Evolutionary conservation across 2,888 invertebrate species (phyloP), one percentile per base, ranked within the genome.

Genomic region (Heteromurus nitidus): DNA sequence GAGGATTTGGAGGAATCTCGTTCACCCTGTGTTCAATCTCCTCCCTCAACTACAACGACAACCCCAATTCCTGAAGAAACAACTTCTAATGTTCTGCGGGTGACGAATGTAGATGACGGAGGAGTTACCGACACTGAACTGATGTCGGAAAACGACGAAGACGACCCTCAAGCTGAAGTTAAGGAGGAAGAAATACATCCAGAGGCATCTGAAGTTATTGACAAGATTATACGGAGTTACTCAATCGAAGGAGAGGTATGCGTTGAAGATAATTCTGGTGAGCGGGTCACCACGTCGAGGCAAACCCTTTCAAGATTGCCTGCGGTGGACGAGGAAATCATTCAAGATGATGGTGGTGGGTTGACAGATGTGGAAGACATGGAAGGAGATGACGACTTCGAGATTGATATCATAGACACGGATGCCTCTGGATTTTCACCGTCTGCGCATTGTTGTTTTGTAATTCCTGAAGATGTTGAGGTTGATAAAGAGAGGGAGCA

Each of bases 291-390:
- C 0, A 47, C 77, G 3, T 83, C 82, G 9, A 62, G 55, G 11
- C 69, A 82, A 28, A 67, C 67, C 2, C 13, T 73, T 16, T 55
- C 80, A 7, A 47, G 44, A 3, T 62, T 64, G 3, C 3, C 50
- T 5, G 30, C 55, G 2, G 9, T 20, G 1, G 47, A 60, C 16
- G 73, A 42, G 13, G 65, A 60, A 24, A 69, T 28, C 9, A 53
- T 30, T 2, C 65, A 47, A 24, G 77, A 24, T 9, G 90, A 90
- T 87, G 90, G 90, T 9, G 88, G 91, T 31, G 90, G 90, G 86
- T 90, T 88, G n/a, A 89, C 90, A 68, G 90, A 90, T 87, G 90
- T 91, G 28, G 89, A 90, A 82, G 89, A 90, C 58, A 90, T 91
- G 86, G 90, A 91, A 0, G 90, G 89, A 84, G 90, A 90, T n/a